Evolutionary conservation across 2,113 vertebrate genomes (phyloP), one percentile per base, ranked within the genome.

Genomic region (Pungitius pungitius): DNA sequence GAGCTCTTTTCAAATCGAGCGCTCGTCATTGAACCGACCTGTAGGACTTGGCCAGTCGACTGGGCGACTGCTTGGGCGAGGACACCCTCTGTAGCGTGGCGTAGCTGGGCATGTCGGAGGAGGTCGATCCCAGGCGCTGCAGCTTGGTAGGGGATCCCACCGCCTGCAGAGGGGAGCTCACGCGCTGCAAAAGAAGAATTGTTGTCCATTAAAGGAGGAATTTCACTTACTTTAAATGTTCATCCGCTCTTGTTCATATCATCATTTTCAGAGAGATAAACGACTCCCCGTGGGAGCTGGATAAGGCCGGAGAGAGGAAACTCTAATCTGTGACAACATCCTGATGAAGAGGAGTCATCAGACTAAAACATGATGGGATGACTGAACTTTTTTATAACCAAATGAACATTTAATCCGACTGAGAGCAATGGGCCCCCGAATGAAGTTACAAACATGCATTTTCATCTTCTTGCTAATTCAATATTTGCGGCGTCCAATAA

Each of bases 41-140:
- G 95, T 97, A 97, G 85, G 97, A 98, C 93, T 98, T 98, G 93
- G 97, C 97, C 75, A 97, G 96, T 73, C 97, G 95, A 91, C 95
- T 95, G 70, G 96, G 96, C 37, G 97, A 98, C 91, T 97, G 96
- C 91, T 98, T 98, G 87, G 97, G 97, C 33, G 97, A 98, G 59
- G 93, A 93, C 65, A 96, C 95, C 85, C 97, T 94, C 90, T 96
- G 95, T 62, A 96, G 93, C 65, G 95, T 94, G 92, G 93, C 93
- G 69, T 98, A 97, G 92, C 96, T 95, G 83, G 96, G 94, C 91
- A 95, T 96, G 91, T 97, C 95, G 1, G 96, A 95, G 24, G 96
- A 95, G 86, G 93, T 93, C 27, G 96, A 95, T 78, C 94, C 96
- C 71, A 95, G 94, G 75, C 96, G 94, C 93, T 96, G 96, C 87